Evolutionary conservation across 2,888 invertebrate species (phyloP), one percentile per base, ranked within the genome.

Genomic region (Sycophila texana): DNA sequence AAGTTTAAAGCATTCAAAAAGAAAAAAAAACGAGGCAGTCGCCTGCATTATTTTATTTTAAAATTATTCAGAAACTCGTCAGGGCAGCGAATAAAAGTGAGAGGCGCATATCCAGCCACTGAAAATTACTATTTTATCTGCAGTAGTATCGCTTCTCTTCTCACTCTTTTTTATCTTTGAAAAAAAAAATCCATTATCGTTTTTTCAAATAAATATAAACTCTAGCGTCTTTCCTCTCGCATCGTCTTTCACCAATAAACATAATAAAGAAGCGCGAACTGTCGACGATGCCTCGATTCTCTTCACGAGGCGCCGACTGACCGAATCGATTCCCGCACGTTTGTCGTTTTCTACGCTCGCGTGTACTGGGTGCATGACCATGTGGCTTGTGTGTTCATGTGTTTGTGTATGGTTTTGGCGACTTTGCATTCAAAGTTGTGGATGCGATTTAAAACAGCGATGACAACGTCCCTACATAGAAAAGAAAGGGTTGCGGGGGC

Each of bases 381-480:
- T n/a, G n/a, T 53, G n/a, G n/a, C 53, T 14, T 14, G 60, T 14
- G 22, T 14, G 26, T 16, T 18, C n/a, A 10, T 26, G 22, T 72
- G 57, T 67, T 51, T 22, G 68, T 61, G 76, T 73, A 67, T 68
- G 60, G 61, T 60, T 74, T 80, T 72, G 75, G 72, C 80, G 67
- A 68, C 71, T 80, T 55, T 39, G 18, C 53, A 14, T 53, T 53
- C n/a, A 53, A 53, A n/a, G 16, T 65, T 55, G 57, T 73, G 73
- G 76, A 76, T 80, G 73, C 75, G 63, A 80, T 47, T 53, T 75
- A 79, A 79, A 66, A 79, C 71, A 75, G 75, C 75, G 72, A 73
- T 76, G 73, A 53, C 53, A 53, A 53, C 53, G n/a, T 14, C 68
- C 72, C 72, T 80, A 76, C 76, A 73, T 76, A 74, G 66, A 70